Evolutionary conservation across 1,140 invertebrate species (phyloP), one percentile per base, ranked within the genome.

Genomic region (Brachionus rubens): DNA sequence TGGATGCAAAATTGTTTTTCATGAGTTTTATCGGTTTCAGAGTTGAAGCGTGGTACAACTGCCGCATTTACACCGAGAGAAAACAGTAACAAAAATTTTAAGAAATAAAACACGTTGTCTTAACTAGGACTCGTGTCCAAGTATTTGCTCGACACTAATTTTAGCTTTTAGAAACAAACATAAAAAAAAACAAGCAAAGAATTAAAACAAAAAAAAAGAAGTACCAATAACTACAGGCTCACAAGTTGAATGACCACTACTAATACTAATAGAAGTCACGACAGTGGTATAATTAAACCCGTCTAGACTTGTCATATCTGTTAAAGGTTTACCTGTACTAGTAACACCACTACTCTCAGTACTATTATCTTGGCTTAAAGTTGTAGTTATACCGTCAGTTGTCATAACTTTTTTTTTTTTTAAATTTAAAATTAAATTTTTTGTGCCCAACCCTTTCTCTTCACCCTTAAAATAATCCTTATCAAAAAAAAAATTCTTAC

Each of bases 211-310:
- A 28, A 59, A 33, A 59, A 19, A 28, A 33, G 36, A 59, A 59
- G 28, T 14, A 36, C 54, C 54, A 59, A 30, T 59, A 59, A 16
- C 52, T 28, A 30, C 52, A 28, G 52, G 52, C 10, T 24, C 24
- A 54, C 52, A 54, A 28, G 52, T 59, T 16, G 26, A 16, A 59
- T 59, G 54, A 16, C 54, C 26, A 59, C 28, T 59, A 59, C 54
- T 59, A 59, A 33, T 59, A 7, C 54, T 59, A 59, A 59, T 36
- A 59, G 54, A 33, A 59, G 54, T 59, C 33, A 36, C 33, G 33
- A 36, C 33, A 36, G 33, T 36, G 9, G 4, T 36, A 36, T 9
- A 5, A 36, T 36, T 36, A 9, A 5, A 5, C 36, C 24, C 12
- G n/a, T 28, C 52, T 28, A 28, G 30, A 33, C 2, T 56, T 56